Percentiles rank a stretch among this genome's conserved stretches.
phyloP scores from a whole-genome alignment of 2,888 invertebrate species.

The Buathra laborator region DNA sequence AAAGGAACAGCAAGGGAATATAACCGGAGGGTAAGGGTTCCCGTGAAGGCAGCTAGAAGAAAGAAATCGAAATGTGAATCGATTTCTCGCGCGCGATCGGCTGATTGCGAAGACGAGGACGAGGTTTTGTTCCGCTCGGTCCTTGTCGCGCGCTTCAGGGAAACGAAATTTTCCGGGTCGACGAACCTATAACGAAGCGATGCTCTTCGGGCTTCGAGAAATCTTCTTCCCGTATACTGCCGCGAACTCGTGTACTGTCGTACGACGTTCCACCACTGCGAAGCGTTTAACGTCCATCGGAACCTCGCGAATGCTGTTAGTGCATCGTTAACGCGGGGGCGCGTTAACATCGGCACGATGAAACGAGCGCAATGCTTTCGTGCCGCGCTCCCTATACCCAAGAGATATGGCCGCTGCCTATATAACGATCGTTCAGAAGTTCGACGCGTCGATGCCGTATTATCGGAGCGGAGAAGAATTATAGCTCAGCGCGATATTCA shows the following conservation, averaged over 20 bases:
- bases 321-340: conserved; percentile 53
- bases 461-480: neutral
- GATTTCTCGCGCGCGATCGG: conserved; percentile 45
- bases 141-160: conserved; percentile 16
- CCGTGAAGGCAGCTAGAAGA: neutral
- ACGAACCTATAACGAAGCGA: conserved; percentile 57
- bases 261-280: conserved; percentile 40
- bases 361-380: conserved; percentile 16
- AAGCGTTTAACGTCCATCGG: conserved; percentile 33
- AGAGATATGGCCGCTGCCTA: neutral
- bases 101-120: conserved; percentile 43
- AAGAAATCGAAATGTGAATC: conserved; percentile 45
- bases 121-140: conserved; percentile 42
- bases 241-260: neutral
- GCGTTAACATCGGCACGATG: conserved; percentile 54
- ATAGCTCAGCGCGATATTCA: neutral
- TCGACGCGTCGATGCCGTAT: neutral
- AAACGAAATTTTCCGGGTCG: conserved; percentile 56
- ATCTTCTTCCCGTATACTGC: conserved; percentile 42
- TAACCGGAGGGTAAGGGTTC: neutral
- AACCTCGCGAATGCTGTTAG: conserved; percentile 50
- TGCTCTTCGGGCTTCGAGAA: conserved; percentile 8
- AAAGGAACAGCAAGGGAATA: conserved; percentile 1
- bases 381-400: neutral
- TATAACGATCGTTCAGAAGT: conserved; percentile 1